phyloP scores from a whole-genome alignment of 1,140 invertebrate species.

The Alviniconcha marisindica region DNA sequence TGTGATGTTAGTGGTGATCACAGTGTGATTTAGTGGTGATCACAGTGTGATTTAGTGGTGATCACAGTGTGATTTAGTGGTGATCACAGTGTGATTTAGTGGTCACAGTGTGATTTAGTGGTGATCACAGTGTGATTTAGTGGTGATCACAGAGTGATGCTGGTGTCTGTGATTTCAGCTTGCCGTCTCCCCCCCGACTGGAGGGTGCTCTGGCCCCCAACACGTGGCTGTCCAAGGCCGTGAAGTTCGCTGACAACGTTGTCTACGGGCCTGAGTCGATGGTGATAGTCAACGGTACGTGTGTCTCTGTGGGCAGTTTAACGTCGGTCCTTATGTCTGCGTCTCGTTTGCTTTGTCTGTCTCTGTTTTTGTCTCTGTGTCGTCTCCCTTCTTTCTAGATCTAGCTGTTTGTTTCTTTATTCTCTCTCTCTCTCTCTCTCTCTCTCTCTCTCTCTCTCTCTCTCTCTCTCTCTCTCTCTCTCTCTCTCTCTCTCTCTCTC shows the following conservation, averaged over 20 bases:
- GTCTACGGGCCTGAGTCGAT: conserved; percentile 12
- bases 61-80: too few relatives aligned
- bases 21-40: too few relatives aligned
- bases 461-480: conserved; percentile 9
- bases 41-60: too few relatives aligned
- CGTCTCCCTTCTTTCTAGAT: too few relatives aligned
- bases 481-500: conserved; percentile 13
- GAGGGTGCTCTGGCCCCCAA: conserved; percentile 8
- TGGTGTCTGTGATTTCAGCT: too few relatives aligned
- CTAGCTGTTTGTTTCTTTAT: background rate
- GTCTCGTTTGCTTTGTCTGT: background rate
- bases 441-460: background rate
- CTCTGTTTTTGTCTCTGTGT: background rate
- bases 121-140: too few relatives aligned
- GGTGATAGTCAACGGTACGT: conserved; percentile 26
- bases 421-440: background rate
- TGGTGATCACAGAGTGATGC: too few relatives aligned
- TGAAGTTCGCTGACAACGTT: background rate
- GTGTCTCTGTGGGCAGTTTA: conserved; percentile 43
- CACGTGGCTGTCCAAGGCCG: background rate
- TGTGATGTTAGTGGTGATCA: too few relatives aligned
- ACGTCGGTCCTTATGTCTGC: conserved; percentile 46
- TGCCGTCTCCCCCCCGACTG: background rate
- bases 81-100: too few relatives aligned
- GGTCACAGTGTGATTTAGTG: too few relatives aligned